Base-by-base conservation (phyloP, 1,140 invertebrate genomes). In the Steinernema feltiae region DNA sequence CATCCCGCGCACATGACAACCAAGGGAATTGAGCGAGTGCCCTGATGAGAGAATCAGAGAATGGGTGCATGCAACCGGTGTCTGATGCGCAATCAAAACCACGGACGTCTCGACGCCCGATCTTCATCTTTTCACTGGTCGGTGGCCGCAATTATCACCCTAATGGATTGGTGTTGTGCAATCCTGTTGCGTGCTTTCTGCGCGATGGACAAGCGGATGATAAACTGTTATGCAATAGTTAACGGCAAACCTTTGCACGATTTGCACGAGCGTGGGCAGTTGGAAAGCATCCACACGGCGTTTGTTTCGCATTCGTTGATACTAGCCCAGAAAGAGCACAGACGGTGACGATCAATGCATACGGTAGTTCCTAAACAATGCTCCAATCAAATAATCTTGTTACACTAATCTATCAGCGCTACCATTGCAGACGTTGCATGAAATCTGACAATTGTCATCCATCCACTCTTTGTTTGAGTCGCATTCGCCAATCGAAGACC, bases 271-370 rank as follows among this genome's bases (percentile, higher is more conserved):
- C 77, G 73, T 7, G 83, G 73, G 70, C 84, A 85, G 30, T 85
- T 83, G 1, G 82, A 77, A 27, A 86, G 73, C 84, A 85, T 85
- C 84, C 84, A 85, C 18, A 86, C 84, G 15, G 74, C 81, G 72
- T 85, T 85, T 1, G 83, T 86, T 41, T 82, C 80, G 46, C 84
- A 85, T 71, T 85, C 84, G 30, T 84, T 84, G 30, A 85, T 85
- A 15, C 71, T 79, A 12, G 80, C 35, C 84, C 84, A 85, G 74
- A 85, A 85, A 12, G 76, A 30, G 71, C 84, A 85, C 0, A 85
- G 71, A 1, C 84, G 72, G 75, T 85, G 84, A 31, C 84, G 32
- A 71, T 85, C 83, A n/a, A 85, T 76, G 63, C 83, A 85, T 17
- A 84, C 69, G 21, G 79, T 71, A 30, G 83, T 82, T 70, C 76